Evolutionary conservation across 2,797 vertebrate species (phyloP).

Genomic region (Aphelocoma californica): DNA sequence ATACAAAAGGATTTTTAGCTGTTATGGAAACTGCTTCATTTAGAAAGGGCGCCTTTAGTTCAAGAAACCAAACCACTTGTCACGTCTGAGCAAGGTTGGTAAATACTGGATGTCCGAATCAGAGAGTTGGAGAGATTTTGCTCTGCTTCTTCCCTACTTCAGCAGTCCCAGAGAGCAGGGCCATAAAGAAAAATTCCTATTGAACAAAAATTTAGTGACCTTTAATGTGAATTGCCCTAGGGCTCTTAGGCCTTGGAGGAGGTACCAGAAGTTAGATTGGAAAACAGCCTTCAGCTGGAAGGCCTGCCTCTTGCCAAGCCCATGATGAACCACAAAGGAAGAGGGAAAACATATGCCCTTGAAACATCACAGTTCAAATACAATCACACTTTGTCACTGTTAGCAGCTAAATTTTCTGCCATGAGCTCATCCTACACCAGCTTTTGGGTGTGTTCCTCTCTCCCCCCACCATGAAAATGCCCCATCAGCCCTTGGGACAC

Average conservation of each 20-base stretch:
- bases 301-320: neutral
- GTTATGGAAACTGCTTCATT: neutral
- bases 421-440: neutral
- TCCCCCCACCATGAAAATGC: accelerated
- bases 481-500: neutral
- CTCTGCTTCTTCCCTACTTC: neutral
- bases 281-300: neutral
- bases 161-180: neutral
- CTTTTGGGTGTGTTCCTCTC: neutral
- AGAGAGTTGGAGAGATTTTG: neutral
- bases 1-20: neutral
- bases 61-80: neutral
- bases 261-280: neutral
- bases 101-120: neutral
- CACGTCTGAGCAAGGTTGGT: neutral
- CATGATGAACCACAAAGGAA: neutral
- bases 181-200: neutral
- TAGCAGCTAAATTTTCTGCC: neutral
- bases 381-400: neutral
- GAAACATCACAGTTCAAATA: neutral
- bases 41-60: neutral
- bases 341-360: accelerated
- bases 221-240: neutral
- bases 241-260: neutral
- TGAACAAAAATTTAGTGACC: neutral